These are phyloP conservation scores for Anthopleura xanthogrammica DNA, from an alignment of 92 coral and sea anemone genomes.

Conservation along the genomic window DNA sequence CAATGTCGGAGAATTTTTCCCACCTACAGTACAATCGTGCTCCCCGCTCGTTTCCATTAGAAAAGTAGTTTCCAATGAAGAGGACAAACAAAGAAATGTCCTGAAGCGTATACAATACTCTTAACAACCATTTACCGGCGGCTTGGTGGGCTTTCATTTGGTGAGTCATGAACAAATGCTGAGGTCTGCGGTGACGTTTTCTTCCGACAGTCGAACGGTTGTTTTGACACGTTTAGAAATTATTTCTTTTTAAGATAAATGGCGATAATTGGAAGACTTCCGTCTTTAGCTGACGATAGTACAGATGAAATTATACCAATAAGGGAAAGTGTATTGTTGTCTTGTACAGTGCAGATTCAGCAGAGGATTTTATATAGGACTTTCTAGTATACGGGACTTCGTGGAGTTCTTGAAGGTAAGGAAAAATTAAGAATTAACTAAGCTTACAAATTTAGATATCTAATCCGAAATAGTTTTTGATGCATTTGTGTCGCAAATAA, in stretches of 20 bases:
- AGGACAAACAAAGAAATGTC: background rate
- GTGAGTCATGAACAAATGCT: background rate
- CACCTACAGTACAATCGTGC: background rate
- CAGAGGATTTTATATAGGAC: too few relatives aligned
- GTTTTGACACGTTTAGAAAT: background rate
- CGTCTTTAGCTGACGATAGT: background rate
- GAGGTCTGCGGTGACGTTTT: background rate
- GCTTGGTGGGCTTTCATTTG: background rate
- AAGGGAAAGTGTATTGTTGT: background rate
- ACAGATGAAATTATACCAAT: background rate
- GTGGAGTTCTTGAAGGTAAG: too few relatives aligned
- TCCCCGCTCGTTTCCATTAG: background rate
- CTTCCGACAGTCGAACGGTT: background rate
- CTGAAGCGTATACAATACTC: background rate
- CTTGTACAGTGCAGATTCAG: background rate
- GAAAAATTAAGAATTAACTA: too few relatives aligned
- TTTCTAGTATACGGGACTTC: too few relatives aligned
- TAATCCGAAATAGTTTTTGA: too few relatives aligned
- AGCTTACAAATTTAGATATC: too few relatives aligned
- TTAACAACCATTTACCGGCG: background rate
- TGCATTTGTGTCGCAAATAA: too few relatives aligned
- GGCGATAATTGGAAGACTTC: constrained; percentile 5
- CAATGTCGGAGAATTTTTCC: background rate
- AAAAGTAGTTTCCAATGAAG: background rate
- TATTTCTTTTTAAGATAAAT: background rate